A percentile compares a stretch with the other conserved stretches of the same genome.
phyloP scores from a whole-genome alignment of 2,797 vertebrate genomes.

The Etheostoma perlongum region DNA sequence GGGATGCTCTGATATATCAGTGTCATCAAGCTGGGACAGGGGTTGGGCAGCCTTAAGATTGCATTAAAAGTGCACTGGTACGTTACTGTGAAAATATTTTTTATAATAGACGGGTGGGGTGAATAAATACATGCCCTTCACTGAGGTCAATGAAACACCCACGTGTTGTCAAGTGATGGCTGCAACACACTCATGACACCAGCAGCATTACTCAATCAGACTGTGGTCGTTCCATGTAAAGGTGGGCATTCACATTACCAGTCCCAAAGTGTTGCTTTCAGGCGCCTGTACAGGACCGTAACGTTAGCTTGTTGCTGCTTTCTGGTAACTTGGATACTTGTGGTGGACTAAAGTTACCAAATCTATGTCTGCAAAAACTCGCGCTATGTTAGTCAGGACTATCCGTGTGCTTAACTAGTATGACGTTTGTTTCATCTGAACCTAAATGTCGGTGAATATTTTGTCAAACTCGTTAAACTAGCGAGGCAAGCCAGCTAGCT shows the following conservation, averaged over 20 bases:
- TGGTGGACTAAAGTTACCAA: constrained; percentile 20
- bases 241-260: constrained; percentile 26
- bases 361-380: constrained; percentile 24
- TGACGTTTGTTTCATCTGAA: not conserved
- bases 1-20: constrained; percentile 30
- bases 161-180: constrained; percentile 58
- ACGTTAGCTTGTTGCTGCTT: constrained; percentile 27
- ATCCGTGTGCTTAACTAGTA: not conserved
- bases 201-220: not conserved
- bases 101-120: constrained; percentile 1
- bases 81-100: constrained; percentile 9
- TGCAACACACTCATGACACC: constrained; percentile 28
- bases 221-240: not conserved
- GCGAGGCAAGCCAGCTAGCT: constrained; percentile 1
- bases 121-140: constrained; percentile 62
- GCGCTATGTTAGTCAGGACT: not conserved
- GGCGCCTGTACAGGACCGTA: constrained; percentile 33
- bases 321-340: constrained; percentile 32
- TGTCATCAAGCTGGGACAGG: constrained; percentile 9
- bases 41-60: not conserved
- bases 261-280: constrained; percentile 32
- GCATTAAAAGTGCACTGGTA: constrained; percentile 15
- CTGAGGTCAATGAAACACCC: constrained; percentile 67
- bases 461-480: constrained; percentile 24
- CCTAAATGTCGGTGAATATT: not conserved